These are phyloP conservation scores for Myotis brandtii DNA, from an alignment of 2,113 vertebrate genomes.

Conservation along the genomic window DNA sequence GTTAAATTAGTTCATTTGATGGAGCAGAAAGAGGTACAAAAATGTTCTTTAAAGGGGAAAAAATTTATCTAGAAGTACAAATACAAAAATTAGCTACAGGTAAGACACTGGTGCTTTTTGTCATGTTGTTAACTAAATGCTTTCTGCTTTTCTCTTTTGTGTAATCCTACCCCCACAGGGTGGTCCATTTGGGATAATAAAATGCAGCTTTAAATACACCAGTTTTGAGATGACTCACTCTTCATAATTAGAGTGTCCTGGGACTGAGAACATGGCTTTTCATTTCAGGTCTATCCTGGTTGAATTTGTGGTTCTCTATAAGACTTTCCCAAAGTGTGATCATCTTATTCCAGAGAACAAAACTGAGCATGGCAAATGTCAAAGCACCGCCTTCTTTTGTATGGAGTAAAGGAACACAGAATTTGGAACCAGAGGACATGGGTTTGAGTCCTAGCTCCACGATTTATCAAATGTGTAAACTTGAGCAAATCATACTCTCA, in stretches of 20 bases:
- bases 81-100: background rate
- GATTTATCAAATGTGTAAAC: background rate
- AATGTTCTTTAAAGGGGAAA: background rate
- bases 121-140: background rate
- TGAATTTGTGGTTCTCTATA: background rate
- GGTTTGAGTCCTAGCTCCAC: background rate
- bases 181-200: background rate
- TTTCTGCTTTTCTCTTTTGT: background rate
- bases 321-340: background rate
- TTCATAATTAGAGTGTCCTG: background rate
- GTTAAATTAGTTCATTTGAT: slow-evolving; percentile 60
- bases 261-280: background rate
- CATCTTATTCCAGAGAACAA: background rate
- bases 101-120: background rate
- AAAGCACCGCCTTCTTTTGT: background rate
- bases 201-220: background rate
- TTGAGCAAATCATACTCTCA: background rate
- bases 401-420: background rate
- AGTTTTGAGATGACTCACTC: background rate
- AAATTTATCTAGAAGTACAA: background rate
- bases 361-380: background rate
- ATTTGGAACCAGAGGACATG: background rate
- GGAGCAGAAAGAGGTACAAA: slow-evolving; percentile 16
- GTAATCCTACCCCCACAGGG: background rate
- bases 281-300: background rate